Conservation (phyloP, 2,888 invertebrate genomes). For the Epistrophe grossulariae region DNA sequence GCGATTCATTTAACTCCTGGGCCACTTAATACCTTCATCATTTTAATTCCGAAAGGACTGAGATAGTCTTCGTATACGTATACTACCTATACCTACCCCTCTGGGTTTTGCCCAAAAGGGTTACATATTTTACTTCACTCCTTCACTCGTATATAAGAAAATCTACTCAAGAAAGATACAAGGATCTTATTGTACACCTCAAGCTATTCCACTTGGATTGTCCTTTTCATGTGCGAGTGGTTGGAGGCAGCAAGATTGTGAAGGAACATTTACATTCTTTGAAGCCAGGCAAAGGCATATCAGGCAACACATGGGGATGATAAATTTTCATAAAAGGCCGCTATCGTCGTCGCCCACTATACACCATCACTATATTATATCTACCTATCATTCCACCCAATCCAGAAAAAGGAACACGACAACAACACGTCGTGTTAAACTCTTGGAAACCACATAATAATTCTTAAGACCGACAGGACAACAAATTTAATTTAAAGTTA, state of each 20-base stretch:
- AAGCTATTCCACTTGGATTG: conserved; percentile 74
- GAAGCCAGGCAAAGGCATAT: conserved; percentile 20
- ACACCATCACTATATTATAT: neutral
- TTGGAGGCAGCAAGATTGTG: conserved; percentile 47
- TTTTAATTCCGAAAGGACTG: conserved; percentile 73
- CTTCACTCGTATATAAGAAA: conserved; percentile 54
- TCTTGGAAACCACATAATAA: conserved; percentile 81
- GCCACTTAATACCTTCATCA: conserved; percentile 76
- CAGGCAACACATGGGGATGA: conserved; percentile 75
- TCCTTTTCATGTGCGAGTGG: conserved; percentile 61
- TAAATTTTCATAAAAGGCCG: conserved; percentile 75
- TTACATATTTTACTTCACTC: conserved; percentile 17
- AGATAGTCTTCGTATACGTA: neutral
- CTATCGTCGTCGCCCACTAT: conserved; percentile 46
- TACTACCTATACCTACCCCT: neutral
- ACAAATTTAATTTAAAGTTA: conserved; percentile 76
- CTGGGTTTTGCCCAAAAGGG: conserved; percentile 54
- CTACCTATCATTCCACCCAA: neutral
- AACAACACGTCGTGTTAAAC: conserved; percentile 77
- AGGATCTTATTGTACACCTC: conserved; percentile 75
- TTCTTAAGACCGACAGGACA: conserved; percentile 80
- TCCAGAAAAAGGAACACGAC: conserved; percentile 63
- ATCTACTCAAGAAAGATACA: conserved; percentile 70
- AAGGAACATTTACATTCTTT: conserved; percentile 68
- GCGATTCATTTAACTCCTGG: conserved; percentile 76